Conservation (phyloP, 2,888 invertebrate genomes). For the Entomobrya multifasciata region DNA sequence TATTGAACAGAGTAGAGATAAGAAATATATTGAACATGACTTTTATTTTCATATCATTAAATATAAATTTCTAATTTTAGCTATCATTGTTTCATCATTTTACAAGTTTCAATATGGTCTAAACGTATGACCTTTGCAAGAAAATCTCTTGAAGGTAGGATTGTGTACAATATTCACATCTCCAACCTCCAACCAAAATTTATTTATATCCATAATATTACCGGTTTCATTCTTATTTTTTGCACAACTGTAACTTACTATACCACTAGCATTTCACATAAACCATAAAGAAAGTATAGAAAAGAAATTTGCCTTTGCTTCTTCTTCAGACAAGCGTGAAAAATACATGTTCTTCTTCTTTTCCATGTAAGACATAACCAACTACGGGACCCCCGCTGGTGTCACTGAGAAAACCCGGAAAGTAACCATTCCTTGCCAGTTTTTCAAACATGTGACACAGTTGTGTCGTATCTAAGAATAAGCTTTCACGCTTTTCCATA, state of each 20-base stretch:
- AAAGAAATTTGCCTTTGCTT: slow-evolving; percentile 9
- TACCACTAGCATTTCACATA: not conserved
- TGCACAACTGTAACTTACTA: not conserved
- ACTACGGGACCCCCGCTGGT: slow-evolving; percentile 59
- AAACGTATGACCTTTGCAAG: too few species aligned
- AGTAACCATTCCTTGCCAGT: slow-evolving; percentile 62
- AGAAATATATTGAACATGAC: too few species aligned
- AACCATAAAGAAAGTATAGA: slow-evolving; percentile 5
- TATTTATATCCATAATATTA: not conserved
- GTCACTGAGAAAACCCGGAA: slow-evolving; percentile 65
- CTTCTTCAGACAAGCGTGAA: slow-evolving; percentile 57
- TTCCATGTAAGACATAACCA: slow-evolving; percentile 47
- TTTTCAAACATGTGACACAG: slow-evolving; percentile 66
- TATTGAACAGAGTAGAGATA: too few species aligned
- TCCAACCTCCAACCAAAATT: too few species aligned
- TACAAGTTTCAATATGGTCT: too few species aligned
- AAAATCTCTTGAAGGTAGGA: too few species aligned
- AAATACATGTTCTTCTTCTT: slow-evolving; percentile 53
- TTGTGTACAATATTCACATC: too few species aligned
- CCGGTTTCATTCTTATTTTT: not conserved
- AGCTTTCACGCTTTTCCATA: not conserved
- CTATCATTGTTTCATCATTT: too few species aligned
- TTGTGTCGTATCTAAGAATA: slow-evolving; percentile 51
- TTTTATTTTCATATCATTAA: too few species aligned
- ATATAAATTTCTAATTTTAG: too few species aligned